These are phyloP conservation scores for Taxidea taxus DNA, from an alignment of 2,113 vertebrate genomes.

Conservation along the genomic window DNA sequence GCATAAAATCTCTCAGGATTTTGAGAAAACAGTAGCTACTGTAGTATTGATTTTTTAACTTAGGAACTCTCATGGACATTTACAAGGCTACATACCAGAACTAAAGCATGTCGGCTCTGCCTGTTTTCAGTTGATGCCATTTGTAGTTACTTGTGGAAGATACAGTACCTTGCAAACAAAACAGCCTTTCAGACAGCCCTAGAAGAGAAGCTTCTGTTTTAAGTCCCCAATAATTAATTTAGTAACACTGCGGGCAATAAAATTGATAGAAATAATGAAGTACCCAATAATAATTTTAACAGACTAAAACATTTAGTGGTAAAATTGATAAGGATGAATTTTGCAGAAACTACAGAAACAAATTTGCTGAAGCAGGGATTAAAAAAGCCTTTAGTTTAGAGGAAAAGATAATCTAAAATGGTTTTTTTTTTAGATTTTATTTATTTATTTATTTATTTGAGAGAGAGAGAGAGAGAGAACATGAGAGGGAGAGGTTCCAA, in stretches of 20 bases:
- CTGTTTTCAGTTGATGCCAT: not conserved
- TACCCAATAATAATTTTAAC: conserved; percentile 36
- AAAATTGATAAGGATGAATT: conserved; percentile 38
- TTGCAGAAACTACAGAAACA: not conserved
- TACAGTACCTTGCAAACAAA: not conserved
- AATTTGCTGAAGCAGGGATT: conserved; percentile 38
- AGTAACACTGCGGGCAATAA: not conserved
- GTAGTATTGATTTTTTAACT: conserved; percentile 13
- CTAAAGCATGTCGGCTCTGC: not conserved
- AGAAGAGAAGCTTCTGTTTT: conserved; percentile 2
- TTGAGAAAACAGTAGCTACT: conserved; percentile 36
- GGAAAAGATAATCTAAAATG: not conserved
- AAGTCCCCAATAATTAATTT: conserved; percentile 14
- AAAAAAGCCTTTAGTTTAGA: not conserved
- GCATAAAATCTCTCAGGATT: not conserved
- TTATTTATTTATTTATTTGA: not conserved
- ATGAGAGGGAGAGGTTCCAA: not conserved
- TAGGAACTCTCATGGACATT: not conserved
- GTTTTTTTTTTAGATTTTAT: not conserved
- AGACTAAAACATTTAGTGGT: conserved; percentile 28
- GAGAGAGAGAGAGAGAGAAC: not conserved
- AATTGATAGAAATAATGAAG: conserved; percentile 11
- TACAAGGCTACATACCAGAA: not conserved
- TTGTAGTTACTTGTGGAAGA: not conserved
- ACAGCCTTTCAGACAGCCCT: not conserved